Evolutionary conservation across 2,113 vertebrate species (phyloP).

Genomic region (Gnathonemus echidnorhynchus): DNA sequence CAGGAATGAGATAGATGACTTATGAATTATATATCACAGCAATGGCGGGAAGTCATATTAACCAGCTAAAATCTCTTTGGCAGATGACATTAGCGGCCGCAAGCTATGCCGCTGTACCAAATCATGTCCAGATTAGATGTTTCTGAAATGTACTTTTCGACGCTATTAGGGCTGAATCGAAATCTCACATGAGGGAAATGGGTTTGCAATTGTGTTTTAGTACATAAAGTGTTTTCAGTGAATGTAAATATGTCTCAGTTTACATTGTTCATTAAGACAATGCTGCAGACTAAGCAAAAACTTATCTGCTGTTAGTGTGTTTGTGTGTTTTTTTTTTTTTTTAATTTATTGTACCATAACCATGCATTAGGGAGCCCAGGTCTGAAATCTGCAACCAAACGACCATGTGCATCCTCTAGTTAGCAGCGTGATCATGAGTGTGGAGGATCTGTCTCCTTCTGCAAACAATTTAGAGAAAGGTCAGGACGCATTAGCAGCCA

Average conservation of each 20-base stretch:
- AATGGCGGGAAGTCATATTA: slow-evolving; percentile 19
- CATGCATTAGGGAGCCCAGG: background rate
- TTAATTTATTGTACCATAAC: background rate
- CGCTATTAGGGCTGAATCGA: background rate
- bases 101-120: background rate
- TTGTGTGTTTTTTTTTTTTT: background rate
- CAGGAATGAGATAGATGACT: slow-evolving; percentile 36
- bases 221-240: background rate
- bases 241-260: background rate
- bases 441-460: slow-evolving; percentile 23
- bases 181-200: background rate
- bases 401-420: slow-evolving; percentile 6
- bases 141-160: background rate
- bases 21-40: slow-evolving; percentile 38
- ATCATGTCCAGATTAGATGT: background rate
- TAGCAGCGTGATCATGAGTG: background rate
- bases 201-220: background rate
- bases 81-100: background rate
- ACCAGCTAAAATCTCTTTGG: slow-evolving; percentile 10
- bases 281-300: background rate
- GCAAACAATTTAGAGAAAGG: slow-evolving; percentile 36
- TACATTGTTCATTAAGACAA: background rate
- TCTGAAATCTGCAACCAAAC: background rate
- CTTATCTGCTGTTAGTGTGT: background rate
- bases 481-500: slow-evolving; percentile 27